Evolutionary conservation across 1,140 invertebrate species (phyloP).

Genomic region (Acyrthosiphon pisum): DNA sequence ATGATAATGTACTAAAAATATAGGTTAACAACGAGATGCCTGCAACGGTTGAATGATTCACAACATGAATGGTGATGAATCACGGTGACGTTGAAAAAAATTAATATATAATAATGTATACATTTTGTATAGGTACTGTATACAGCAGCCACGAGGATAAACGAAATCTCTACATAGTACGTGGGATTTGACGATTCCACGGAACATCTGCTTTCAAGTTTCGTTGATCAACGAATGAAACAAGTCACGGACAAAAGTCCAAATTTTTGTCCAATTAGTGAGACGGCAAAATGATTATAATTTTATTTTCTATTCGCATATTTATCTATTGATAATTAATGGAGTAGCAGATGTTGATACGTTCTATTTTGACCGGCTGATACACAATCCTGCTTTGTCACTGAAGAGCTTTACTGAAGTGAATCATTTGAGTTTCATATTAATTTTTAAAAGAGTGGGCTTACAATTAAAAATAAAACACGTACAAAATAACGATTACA

Average conservation of each 20-base stretch:
- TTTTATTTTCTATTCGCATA: neutral
- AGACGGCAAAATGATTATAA: neutral
- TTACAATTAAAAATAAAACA: slow-evolving; percentile 13
- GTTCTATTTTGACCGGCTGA: neutral
- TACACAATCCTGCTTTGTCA: neutral
- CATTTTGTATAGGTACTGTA: neutral
- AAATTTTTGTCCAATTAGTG: neutral
- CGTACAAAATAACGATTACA: neutral
- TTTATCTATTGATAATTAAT: slow-evolving; percentile 3
- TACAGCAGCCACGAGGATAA: slow-evolving; percentile 38
- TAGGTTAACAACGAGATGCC: slow-evolving; percentile 55
- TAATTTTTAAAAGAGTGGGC: neutral
- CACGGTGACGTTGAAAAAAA: slow-evolving; percentile 50
- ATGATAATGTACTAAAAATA: slow-evolving; percentile 51
- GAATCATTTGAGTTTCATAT: neutral
- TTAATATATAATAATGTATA: slow-evolving; percentile 24
- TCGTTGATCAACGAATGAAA: neutral
- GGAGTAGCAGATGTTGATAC: slow-evolving; percentile 10
- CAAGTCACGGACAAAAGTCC: neutral
- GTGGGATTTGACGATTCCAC: neutral
- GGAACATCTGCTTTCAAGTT: slow-evolving; percentile 46
- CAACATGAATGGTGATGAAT: slow-evolving; percentile 48
- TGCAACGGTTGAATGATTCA: slow-evolving; percentile 52
- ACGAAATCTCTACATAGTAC: slow-evolving; percentile 40
- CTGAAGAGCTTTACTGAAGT: neutral